phyloP scores from a whole-genome alignment of 2,113 vertebrate genomes.

The Desmodus rotundus region DNA sequence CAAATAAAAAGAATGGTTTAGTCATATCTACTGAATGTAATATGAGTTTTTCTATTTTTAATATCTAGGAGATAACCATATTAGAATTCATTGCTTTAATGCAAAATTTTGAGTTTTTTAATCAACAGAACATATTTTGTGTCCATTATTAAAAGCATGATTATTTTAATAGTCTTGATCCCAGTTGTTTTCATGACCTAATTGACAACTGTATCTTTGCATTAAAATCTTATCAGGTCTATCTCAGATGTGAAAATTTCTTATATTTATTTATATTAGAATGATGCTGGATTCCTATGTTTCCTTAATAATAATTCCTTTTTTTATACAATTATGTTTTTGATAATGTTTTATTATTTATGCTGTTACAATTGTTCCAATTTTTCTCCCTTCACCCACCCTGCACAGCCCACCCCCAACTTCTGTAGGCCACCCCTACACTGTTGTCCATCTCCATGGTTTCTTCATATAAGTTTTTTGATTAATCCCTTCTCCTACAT shows the following conservation, averaged over 20 bases:
- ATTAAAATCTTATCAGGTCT: slow-evolving; percentile 1
- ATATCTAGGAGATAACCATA: background rate
- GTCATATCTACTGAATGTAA: background rate
- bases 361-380: no score
- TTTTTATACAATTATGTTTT: no score
- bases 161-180: background rate
- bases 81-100: background rate
- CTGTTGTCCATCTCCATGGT: no score
- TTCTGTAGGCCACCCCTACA: no score
- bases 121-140: background rate
- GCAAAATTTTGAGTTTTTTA: background rate
- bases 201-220: background rate
- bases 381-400: no score
- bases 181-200: background rate
- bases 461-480: no score
- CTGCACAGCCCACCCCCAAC: no score
- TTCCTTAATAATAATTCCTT: background rate
- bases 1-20: background rate
- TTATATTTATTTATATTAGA: background rate
- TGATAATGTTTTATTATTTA: no score
- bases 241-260: background rate
- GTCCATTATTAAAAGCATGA: background rate
- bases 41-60: background rate
- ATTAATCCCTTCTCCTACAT: no score
- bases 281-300: background rate